These are phyloP conservation scores for Paracyprichromis sp. DNA, from an alignment of 2,113 vertebrate genomes.

Conservation along the genomic window DNA sequence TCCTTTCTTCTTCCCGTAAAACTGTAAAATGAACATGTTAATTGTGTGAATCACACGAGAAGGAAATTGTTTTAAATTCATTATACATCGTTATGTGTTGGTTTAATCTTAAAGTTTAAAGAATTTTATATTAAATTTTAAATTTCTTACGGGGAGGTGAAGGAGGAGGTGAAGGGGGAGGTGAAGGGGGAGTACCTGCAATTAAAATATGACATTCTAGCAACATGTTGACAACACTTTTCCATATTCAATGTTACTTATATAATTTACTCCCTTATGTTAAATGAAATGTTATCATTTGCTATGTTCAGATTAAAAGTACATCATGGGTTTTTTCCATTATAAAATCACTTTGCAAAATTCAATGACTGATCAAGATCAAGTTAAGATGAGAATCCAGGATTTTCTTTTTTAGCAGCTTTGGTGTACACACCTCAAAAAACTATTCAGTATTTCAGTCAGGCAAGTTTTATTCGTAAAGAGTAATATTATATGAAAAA, in stretches of 20 bases:
- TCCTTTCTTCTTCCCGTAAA: rapidly evolving
- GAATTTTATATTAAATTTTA: not conserved
- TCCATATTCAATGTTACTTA: not conserved
- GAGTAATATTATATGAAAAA: not conserved
- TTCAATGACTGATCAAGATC: not conserved
- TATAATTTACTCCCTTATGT: not conserved
- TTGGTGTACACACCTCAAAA: not conserved
- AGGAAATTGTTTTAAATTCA: not conserved
- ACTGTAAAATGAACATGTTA: not conserved
- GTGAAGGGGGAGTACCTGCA: not conserved
- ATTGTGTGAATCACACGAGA: not conserved
- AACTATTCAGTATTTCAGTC: not conserved
- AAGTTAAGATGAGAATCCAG: not conserved
- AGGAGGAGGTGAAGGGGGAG: not conserved
- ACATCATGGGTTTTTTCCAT: not conserved
- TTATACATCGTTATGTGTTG: not conserved
- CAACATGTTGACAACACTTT: not conserved
- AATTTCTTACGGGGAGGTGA: not conserved
- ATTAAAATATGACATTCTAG: not conserved
- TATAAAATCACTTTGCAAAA: not conserved
- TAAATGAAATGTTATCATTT: not conserved
- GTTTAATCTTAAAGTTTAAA: not conserved
- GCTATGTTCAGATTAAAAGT: not conserved
- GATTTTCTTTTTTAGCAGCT: not conserved
- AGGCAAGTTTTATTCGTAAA: not conserved